Base-by-base conservation (phyloP, 2,113 vertebrate species). In the Halichoeres trimaculatus region DNA sequence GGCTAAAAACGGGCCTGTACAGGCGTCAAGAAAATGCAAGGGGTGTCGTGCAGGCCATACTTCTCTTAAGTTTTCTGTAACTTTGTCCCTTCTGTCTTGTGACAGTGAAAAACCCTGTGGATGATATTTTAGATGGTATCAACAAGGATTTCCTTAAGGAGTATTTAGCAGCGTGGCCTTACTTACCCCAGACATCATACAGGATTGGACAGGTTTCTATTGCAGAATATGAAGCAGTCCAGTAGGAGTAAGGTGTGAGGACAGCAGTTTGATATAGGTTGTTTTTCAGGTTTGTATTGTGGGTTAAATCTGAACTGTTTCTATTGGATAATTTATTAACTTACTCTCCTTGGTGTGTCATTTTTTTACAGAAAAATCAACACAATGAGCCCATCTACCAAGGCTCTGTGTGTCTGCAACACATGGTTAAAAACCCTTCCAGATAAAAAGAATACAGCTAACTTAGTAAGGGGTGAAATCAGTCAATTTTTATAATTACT, bases 381-480 rank as follows among this genome's bases (percentile, higher is more conserved):
- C 94, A 94, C 1, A 95, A 94, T 0, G 95, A 96, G 72, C 98
- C 96, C 97, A 89, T 99, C 66, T 97, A 97, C 78, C 86, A 95
- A 13, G 97, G 97, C 0, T 99, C 98, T 34, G 94, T 92, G 0
- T 94, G 95, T 36, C 89, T 99, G 10, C 94, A 97, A 76, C 94
- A 95, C 66, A 95, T 97, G 83, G 7, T n/a, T 75, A 95, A 72
- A 72, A 93, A 0, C 88, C 92, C 43, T 90, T 51, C 50, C 30
- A 8, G 81, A 90, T 4, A 90, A 90, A 0, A 2, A 51, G 19
- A 55, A 23, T 1, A 61, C 9, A 14, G 8, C 19, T 40, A 26
- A 12, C 1, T 9, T 4, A 64, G 17, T 34, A 4, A n/a, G 14
- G 0, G 40, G 78, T 75, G 70, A 78, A 63, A 67, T n/a, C 1